These are phyloP conservation scores for Tachina lurida DNA, from an alignment of 2,888 invertebrate species.

Conservation along the genomic window DNA sequence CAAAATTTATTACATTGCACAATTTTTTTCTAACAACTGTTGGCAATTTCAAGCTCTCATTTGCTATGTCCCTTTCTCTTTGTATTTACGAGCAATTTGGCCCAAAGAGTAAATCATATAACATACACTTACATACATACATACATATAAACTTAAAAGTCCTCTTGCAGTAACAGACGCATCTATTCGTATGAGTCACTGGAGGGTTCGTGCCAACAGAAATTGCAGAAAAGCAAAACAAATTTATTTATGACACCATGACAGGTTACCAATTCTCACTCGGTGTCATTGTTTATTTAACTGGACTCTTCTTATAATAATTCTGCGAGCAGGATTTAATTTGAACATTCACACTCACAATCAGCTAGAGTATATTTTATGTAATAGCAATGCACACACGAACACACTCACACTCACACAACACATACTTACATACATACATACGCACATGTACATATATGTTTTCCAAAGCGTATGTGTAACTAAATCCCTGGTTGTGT, in stretches of 20 bases:
- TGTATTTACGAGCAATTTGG: too few relatives aligned
- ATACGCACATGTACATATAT: not conserved
- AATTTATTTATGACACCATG: conserved; percentile 59
- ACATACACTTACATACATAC: too few relatives aligned
- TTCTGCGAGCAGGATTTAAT: conserved; percentile 48
- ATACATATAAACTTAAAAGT: too few relatives aligned
- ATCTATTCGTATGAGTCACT: conserved; percentile 15
- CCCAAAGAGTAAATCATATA: too few relatives aligned
- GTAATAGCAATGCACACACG: conserved; percentile 14
- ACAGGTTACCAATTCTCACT: conserved; percentile 57
- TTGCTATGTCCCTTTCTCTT: too few relatives aligned
- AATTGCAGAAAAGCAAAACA: not conserved
- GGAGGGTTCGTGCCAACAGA: conserved; percentile 15
- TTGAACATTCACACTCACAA: conserved; percentile 30
- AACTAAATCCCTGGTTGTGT: conserved; percentile 47
- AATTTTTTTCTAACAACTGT: too few relatives aligned
- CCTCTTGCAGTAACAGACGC: too few relatives aligned
- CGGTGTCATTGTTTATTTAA: conserved; percentile 34
- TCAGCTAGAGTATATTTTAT: conserved; percentile 48
- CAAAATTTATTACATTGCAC: too few relatives aligned
- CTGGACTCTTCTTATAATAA: conserved; percentile 52
- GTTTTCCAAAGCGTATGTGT: conserved; percentile 1
- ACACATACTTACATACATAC: not conserved
- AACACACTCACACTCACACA: conserved; percentile 6
- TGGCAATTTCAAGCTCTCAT: too few relatives aligned